Base-by-base conservation (phyloP, 2,113 vertebrate genomes). In the Gopherus evgoodei region DNA sequence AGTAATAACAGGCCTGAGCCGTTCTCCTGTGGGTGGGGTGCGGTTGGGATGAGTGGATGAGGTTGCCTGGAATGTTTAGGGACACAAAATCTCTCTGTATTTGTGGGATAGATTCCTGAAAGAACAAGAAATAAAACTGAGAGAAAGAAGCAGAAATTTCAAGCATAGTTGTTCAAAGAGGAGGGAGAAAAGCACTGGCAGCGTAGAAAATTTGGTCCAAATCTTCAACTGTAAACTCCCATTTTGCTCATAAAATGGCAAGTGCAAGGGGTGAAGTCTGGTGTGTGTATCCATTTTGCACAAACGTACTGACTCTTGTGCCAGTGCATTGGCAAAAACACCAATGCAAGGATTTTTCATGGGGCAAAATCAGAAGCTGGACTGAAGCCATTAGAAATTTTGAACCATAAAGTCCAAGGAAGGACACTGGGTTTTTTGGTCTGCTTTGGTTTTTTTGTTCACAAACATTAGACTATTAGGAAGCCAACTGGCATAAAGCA, bases 1-100 rank as follows among this genome's bases (percentile, higher is more conserved):
- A 93, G 84, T 76, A 96, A 90, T 90, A 49, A 80, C 50, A 82
- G 78, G 88, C 7, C 49, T 57, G 88, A 93, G 78, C 31, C 78
- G 52, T 42, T 69, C 89, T 94, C n/a, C 16, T 56, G 85, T 72
- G 65, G 65, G 65, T 69, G 65, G 65, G 65, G 31, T 65, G 65
- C 27, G 3, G 65, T 38, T 38, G 65, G n/a, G 57, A 29, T 62
- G 81, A 76, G 42, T 59, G 85, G 86, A 42, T 72, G 65, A 72
- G 27, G 42, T 84, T 8, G 49, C 29, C 27, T 42, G 91, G 86
- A 93, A 94, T 86, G 84, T 65, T 84, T 81, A 38, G 84, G 81
- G 84, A 96, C 90, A 95, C 38, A 84, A 90, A 88, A 89, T 25
- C 14, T 87, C 76, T 94, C 76, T 81, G 47, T 27, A 47, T 83